A percentile compares a stretch with the other conserved stretches of the same genome.
Conservation (phyloP, 2,888 invertebrate species). For the Lithophane socia region DNA sequence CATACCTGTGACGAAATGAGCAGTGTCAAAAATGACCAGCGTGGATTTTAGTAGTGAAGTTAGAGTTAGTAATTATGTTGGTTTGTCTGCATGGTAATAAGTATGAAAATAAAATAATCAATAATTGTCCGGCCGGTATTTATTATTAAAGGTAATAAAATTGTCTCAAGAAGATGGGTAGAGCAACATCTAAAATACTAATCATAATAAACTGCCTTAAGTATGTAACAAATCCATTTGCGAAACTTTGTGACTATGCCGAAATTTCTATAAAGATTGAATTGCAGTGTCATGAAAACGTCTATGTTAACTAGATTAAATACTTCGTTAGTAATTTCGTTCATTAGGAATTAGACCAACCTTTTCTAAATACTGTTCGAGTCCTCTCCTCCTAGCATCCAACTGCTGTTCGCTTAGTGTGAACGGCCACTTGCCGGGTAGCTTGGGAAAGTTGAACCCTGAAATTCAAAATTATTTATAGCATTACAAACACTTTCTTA, state of each 20-base stretch:
- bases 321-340: background rate
- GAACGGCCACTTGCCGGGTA: constrained; percentile 99
- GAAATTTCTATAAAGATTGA: background rate
- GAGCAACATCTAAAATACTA: background rate
- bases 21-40: background rate
- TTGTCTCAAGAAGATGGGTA: background rate
- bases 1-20: constrained; percentile 91
- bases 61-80: background rate
- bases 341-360: constrained; percentile 71
- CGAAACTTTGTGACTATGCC: background rate
- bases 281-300: background rate
- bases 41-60: background rate
- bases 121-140: background rate
- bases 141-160: background rate
- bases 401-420: constrained; percentile 99
- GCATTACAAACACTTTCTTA: background rate
- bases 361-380: constrained; percentile 99
- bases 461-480: constrained; percentile 37
- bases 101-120: background rate
- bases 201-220: background rate
- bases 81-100: background rate
- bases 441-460: constrained; percentile 98
- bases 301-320: background rate
- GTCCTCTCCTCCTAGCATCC: constrained; percentile 97
- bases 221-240: background rate